Evolutionary conservation across 2,797 vertebrate genomes (phyloP).

Genomic region (Erithacus rubecula): DNA sequence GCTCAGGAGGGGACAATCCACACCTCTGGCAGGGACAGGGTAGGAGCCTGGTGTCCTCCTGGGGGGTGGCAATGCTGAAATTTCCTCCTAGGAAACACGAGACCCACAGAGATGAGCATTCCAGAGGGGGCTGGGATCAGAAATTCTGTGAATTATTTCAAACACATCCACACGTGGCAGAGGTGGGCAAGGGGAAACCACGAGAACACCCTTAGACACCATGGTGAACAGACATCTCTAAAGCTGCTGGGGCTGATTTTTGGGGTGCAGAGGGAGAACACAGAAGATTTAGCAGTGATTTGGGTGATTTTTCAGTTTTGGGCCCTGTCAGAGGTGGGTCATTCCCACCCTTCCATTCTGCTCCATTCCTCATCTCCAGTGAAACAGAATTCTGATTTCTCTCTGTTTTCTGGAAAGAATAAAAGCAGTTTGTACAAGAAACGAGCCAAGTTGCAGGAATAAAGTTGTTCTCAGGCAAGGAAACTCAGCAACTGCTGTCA

Average conservation of each 20-base stretch:
- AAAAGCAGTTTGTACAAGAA: background rate
- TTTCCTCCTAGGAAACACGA: background rate
- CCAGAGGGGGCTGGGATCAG: background rate
- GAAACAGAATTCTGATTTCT: background rate
- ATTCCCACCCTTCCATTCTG: rapidly evolving
- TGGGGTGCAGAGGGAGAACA: background rate
- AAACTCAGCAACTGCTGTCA: background rate
- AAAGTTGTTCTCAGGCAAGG: background rate
- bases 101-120: background rate
- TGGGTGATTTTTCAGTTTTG: background rate
- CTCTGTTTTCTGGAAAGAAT: background rate
- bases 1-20: constrained; percentile 77
- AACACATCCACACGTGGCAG: rapidly evolving
- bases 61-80: background rate
- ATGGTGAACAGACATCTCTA: rapidly evolving
- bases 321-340: background rate
- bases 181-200: background rate
- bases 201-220: rapidly evolving
- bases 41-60: background rate
- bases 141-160: rapidly evolving
- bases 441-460: background rate
- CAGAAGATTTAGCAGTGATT: rapidly evolving
- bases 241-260: background rate
- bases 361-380: background rate
- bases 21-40: constrained; percentile 70